Conservation (phyloP, 1,140 invertebrate genomes). For the Mesaphorura yosii region DNA sequence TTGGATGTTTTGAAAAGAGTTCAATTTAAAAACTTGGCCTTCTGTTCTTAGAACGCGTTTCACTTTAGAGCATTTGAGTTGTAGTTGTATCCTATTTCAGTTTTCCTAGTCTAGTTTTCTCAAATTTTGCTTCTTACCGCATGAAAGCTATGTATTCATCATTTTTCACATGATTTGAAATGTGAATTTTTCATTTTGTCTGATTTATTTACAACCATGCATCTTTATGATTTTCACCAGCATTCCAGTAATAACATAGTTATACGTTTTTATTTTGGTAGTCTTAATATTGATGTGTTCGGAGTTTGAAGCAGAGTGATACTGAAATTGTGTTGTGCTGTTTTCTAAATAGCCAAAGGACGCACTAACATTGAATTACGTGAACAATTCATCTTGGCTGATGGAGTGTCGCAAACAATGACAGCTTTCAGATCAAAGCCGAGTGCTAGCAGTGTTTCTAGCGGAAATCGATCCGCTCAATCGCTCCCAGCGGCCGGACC, state of each 20-base stretch:
- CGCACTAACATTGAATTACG: slow-evolving; percentile 97
- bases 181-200: no score
- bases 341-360: slow-evolving; percentile 76
- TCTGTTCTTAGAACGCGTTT: no score
- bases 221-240: no score
- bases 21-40: no score
- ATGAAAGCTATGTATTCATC: no score
- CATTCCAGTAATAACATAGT: not conserved
- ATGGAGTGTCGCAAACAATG: slow-evolving; percentile 78
- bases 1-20: no score
- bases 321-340: no score
- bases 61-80: no score
- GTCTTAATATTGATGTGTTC: not conserved
- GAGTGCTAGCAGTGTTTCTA: slow-evolving; percentile 58
- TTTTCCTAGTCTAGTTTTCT: not conserved
- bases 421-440: slow-evolving; percentile 84
- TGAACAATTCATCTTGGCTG: slow-evolving; percentile 95
- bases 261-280: slow-evolving; percentile 37
- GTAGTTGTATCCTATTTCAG: not conserved
- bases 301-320: not conserved
- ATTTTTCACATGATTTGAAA: no score
- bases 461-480: slow-evolving; percentile 44
- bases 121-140: not conserved
- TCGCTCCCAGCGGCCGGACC: slow-evolving; percentile 59
- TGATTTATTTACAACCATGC: slow-evolving; percentile 2